Base-by-base conservation (phyloP, 2,113 vertebrate species). In the Speoplatyrhinus poulsoni region DNA sequence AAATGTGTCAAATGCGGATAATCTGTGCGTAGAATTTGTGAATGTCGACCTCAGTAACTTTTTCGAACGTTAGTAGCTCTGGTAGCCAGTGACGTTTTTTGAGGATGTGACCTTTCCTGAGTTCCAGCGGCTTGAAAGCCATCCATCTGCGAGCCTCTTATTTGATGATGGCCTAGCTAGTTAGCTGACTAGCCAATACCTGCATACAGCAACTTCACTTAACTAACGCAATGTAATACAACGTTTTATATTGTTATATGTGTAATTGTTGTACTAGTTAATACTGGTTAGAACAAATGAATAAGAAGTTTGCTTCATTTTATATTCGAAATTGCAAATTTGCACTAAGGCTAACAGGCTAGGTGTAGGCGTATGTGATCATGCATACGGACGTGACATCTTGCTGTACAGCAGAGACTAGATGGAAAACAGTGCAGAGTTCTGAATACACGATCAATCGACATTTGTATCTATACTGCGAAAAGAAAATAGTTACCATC, bases 71-170 rank as follows among this genome's bases (percentile, higher is more conserved):
- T 60, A 6, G 16, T 46, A 11, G 19, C 9, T 71, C 57, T 65
- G 48, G 70, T 67, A 79, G 56, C 52, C 78, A 77, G 79, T 62
- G 82, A 65, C 88, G 83, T 64, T 82, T 72, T 86, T 26, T 76
- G 86, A 87, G 85, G 90, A 91, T 90, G 90, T 90, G 90, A 90
- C 90, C 90, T 91, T 91, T 88, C 85, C 67, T 77, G 78, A 87
- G 79, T 85, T 74, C 79, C 73, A 61, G 72, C 73, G 82, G 76
- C 81, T 67, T 79, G 77, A 84, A 64, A 85, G 80, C 80, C 89
- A 90, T 91, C 89, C 84, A 74, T 90, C 88, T 73, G 77, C 57
- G 76, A 85, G 81, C 81, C 77, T 79, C 79, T 80, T 65, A 78
- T 73, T 79, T 69, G 86, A 71, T 80, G 85, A 52, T 87, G 89